Conservation (phyloP, 2,113 vertebrate species). For the Syrrhaptes paradoxus region DNA sequence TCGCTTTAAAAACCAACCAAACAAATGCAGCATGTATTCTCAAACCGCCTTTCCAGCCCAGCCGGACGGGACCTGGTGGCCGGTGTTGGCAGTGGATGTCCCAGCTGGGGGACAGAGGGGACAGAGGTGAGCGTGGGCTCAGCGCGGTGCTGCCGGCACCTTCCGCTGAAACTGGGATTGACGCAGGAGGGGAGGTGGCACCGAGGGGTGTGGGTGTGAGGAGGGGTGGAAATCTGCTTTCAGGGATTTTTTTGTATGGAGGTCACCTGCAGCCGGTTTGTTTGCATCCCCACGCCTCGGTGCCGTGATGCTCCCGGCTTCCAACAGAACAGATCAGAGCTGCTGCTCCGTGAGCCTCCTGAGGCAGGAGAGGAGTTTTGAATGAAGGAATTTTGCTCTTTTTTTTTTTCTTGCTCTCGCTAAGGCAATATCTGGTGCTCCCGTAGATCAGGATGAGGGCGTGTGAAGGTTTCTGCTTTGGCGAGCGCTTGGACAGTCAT, state of each 20-base stretch:
- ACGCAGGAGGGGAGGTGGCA: not conserved
- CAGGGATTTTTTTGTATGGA: accelerated
- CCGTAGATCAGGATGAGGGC: accelerated
- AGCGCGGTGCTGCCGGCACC: accelerated
- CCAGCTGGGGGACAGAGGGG: not conserved
- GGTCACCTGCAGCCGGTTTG: accelerated
- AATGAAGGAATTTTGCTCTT: no score
- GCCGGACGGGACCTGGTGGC: accelerated
- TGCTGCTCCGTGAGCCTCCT: accelerated
- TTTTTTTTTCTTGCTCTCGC: no score
- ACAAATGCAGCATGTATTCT: accelerated
- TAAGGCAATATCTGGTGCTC: accelerated
- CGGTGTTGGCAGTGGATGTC: accelerated
- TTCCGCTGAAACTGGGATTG: accelerated
- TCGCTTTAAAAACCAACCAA: not conserved
- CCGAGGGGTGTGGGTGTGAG: accelerated
- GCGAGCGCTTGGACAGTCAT: not conserved
- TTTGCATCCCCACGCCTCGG: not conserved
- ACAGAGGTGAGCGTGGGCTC: not conserved
- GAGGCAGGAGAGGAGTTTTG: not conserved
- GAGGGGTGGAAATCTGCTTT: not conserved
- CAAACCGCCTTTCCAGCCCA: no score
- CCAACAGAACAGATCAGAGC: not conserved
- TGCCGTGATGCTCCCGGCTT: not conserved
- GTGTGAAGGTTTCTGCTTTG: not conserved